A percentile compares a stretch with the other conserved stretches of the same genome.
phyloP scores from a whole-genome alignment of 2,113 vertebrate genomes.

The Callithrix jacchus region DNA sequence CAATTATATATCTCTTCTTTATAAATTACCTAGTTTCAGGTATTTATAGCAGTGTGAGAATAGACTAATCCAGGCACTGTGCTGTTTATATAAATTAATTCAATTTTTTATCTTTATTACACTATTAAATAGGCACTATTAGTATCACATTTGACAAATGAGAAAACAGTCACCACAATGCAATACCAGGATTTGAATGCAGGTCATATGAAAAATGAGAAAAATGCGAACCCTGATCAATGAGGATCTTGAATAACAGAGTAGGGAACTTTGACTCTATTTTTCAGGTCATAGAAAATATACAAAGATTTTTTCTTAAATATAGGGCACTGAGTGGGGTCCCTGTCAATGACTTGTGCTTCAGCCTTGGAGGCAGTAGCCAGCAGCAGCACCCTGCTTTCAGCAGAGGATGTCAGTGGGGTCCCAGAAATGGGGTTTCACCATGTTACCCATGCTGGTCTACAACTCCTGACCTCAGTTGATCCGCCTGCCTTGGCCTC shows the following conservation, averaged over 20 bases:
- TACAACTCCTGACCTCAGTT: no score
- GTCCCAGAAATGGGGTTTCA: no score
- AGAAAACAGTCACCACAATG: not conserved
- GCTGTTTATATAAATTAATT: not conserved
- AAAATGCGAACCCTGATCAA: not conserved
- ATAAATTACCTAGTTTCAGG: no score
- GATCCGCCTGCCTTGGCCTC: no score
- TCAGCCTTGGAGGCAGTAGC: no score
- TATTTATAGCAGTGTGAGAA: no score
- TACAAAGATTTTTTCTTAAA: not conserved
- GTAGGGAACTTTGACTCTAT: not conserved
- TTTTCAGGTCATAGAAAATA: not conserved
- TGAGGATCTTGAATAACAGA: not conserved
- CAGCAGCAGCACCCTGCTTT: no score
- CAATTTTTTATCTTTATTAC: not conserved
- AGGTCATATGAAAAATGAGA: not conserved
- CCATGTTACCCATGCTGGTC: no score
- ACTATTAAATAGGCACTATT: not conserved
- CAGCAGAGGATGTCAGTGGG: no score
- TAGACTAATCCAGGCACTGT: not conserved
- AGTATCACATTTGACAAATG: not conserved
- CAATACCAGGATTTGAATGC: not conserved
- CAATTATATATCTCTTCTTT: no score
- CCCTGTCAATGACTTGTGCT: no score
- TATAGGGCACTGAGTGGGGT: not conserved